Evolutionary conservation across 1,140 invertebrate genomes (phyloP).

Genomic region (Wiebesia pumilae): DNA sequence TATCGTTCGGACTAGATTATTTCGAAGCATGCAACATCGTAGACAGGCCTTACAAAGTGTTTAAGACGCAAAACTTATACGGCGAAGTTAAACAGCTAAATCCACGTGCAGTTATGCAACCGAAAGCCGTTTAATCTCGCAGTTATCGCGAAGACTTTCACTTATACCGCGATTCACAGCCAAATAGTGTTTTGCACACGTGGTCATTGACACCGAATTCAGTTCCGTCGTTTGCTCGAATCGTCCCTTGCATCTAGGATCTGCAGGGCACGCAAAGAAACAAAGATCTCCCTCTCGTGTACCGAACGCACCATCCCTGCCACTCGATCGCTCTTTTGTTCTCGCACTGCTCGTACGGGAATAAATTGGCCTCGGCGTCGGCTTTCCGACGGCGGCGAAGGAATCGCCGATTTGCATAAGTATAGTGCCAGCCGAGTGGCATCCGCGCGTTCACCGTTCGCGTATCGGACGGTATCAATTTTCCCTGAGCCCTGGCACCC

Average conservation of each 20-base stretch:
- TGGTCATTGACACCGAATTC: background rate
- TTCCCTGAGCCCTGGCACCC: constrained; percentile 14
- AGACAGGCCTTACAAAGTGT: background rate
- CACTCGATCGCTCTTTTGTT: constrained; percentile 13
- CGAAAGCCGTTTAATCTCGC: background rate
- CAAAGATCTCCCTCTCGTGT: background rate
- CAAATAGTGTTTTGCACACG: background rate
- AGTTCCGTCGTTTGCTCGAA: background rate
- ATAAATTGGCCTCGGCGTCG: background rate
- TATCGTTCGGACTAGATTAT: background rate
- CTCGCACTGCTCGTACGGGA: background rate
- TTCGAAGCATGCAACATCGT: background rate
- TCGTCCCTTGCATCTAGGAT: background rate
- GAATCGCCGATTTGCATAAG: constrained; percentile 36
- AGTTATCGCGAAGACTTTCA: background rate
- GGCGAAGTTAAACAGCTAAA: background rate
- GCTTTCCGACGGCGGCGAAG: background rate
- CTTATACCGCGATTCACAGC: background rate
- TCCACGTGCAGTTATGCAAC: background rate
- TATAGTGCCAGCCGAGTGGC: background rate
- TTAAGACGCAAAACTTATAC: background rate
- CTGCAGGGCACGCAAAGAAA: background rate
- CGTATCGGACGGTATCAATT: constrained; percentile 37
- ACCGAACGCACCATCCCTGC: background rate
- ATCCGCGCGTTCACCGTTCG: background rate